These are phyloP conservation scores for Pogonocichla stellata DNA, from an alignment of 2,113 vertebrate genomes.

Conservation along the genomic window DNA sequence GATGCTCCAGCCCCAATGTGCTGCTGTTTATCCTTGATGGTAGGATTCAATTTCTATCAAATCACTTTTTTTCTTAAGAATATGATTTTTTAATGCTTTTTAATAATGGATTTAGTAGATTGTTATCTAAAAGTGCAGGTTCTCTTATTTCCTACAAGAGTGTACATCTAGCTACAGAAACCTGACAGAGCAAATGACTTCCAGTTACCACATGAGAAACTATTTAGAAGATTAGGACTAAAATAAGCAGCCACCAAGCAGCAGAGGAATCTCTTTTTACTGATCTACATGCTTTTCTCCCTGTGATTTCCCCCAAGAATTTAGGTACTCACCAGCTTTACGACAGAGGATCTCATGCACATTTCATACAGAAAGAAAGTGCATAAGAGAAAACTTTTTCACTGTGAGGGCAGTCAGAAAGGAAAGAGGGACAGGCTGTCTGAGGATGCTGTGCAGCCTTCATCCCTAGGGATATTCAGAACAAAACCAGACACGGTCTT, in stretches of 20 bases:
- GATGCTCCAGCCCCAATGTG: background rate
- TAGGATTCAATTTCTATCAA: background rate
- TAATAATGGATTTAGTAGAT: background rate
- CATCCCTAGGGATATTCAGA: background rate
- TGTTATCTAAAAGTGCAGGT: background rate
- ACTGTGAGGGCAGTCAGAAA: background rate
- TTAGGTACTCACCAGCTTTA: background rate
- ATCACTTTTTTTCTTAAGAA: background rate
- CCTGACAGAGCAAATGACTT: background rate
- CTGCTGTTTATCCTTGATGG: background rate
- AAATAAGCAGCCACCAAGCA: background rate
- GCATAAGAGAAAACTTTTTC: background rate
- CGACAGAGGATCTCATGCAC: background rate
- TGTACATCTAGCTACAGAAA: background rate
- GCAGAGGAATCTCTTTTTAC: background rate
- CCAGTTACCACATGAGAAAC: background rate
- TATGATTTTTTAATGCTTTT: background rate
- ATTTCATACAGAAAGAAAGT: background rate
- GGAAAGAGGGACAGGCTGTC: background rate
- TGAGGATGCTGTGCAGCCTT: background rate
- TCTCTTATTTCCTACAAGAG: background rate
- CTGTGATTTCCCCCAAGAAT: background rate
- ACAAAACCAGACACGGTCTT: background rate
- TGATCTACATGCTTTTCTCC: background rate
- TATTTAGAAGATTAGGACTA: background rate